Base-by-base conservation (phyloP, 2,888 invertebrate genomes). In the Podabrus alpinus region DNA sequence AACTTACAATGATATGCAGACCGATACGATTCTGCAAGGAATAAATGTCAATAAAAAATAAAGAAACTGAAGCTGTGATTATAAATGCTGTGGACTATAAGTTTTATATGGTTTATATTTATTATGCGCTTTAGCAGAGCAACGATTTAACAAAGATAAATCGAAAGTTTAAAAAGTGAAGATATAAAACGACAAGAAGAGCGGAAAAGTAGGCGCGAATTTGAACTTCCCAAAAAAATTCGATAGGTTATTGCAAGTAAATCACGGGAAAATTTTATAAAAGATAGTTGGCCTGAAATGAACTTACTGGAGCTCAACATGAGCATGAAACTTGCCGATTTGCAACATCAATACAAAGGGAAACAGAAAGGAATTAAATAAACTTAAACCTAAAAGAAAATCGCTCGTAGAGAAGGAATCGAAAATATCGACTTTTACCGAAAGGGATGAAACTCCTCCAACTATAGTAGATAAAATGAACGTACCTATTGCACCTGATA, bases 81-180 rank as follows among this genome's bases (percentile, higher is more conserved):
- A 88, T 88, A 1, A 85, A 87, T 3, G 77, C 79, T 25, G 80
- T 82, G 66, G 85, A 85, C 70, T 88, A 88, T 77, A 88, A 88
- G 4, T 86, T n/a, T n/a, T 93, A 15, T 93, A 91, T 19, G 93
- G 93, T 0, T 87, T 96, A 15, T 94, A 94, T 71, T 86, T 96
- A 29, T 86, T 96, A 21, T 96, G 96, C 85, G 95, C 95, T 9
- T 88, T 96, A 75, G 96, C 95, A 0, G 95, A 95, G 83, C 95
- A 95, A 83, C 90, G 95, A 79, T 93, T 95, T 78, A 91, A 93
- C 88, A 94, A 95, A 83, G 95, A 95, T 88, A 87, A 79, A 88
- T 86, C 78, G 80, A 84, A 15, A 86, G 85, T 76, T 84, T 80
- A 62, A 82, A 83, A 62, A 81, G 78, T 29, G 79, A 69, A 15